Evolutionary conservation across 2,113 vertebrate species (phyloP).

Genomic region (Chrysochloris asiatica): DNA sequence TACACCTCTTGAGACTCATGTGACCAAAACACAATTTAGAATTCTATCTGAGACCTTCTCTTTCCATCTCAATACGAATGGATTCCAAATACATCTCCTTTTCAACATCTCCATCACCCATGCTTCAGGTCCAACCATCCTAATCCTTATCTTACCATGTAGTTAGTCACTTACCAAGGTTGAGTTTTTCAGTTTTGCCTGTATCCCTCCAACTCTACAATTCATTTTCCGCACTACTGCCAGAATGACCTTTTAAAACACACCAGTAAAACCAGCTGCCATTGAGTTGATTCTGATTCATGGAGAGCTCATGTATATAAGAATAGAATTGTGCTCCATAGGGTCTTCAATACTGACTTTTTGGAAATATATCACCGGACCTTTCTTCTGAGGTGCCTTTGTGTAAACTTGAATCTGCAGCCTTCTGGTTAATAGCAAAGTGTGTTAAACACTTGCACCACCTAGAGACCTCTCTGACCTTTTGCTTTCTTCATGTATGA

Average conservation of each 20-base stretch:
- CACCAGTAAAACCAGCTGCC: not conserved
- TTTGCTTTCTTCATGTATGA: not conserved
- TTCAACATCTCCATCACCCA: not conserved
- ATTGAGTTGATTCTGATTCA: not conserved
- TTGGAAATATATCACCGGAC: not conserved
- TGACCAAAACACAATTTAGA: not conserved
- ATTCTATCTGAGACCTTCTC: not conserved
- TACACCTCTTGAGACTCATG: not conserved
- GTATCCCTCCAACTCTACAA: not conserved
- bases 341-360: not conserved
- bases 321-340: not conserved
- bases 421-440: not conserved
- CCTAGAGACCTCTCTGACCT: not conserved
- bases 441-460: not conserved
- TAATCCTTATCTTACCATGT: not conserved
- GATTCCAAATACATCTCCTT: not conserved
- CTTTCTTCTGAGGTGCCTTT: not conserved
- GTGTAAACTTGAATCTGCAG: not conserved
- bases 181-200: not conserved
- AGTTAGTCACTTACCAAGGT: not conserved
- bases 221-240: not conserved
- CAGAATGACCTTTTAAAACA: not conserved
- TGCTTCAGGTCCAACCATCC: not conserved
- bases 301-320: not conserved
- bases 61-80: not conserved